Conservation (phyloP, 2,113 vertebrate species). For the crab-eating macaque (Macaca fascicularis) region T2T-MFA8v1.1 NC_088378.1:74081501-74082000, state of each 20-base stretch:
- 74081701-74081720: not conserved
- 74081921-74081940: not conserved
- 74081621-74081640: not conserved
- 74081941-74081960: not conserved
- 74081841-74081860: slow-evolving; percentile 34
- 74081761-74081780: not conserved
- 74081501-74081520: not conserved
- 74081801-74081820: not conserved
- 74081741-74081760: not conserved
- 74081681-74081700: not conserved
- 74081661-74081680: not conserved
- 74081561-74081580: not conserved
- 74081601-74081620: not conserved
- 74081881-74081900: slow-evolving; percentile 4
- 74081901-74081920: slow-evolving; percentile 32
- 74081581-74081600: not conserved
- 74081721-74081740: not conserved
- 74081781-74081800: slow-evolving; percentile 29
- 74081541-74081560: not conserved
- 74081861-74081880: not conserved
- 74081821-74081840: slow-evolving; percentile 11
- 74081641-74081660: slow-evolving; percentile 18
- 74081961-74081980: not conserved
- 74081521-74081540: not conserved
- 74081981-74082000: slow-evolving; percentile 2